These are phyloP conservation scores for Benitochromis conjunctus DNA, from an alignment of 2,113 vertebrate genomes.

Conservation along the genomic window DNA sequence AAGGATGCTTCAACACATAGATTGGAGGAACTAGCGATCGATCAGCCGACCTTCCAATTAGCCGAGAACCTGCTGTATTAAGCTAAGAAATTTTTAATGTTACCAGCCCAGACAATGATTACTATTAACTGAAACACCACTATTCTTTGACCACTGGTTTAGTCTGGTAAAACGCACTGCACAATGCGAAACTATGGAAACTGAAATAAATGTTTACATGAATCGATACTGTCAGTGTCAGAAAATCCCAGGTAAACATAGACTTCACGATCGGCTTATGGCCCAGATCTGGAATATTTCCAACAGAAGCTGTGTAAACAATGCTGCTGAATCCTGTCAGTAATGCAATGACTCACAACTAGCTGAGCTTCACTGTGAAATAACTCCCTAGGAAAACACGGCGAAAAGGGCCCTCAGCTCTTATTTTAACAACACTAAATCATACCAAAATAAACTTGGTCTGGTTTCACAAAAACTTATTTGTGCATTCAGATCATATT, in stretches of 20 bases:
- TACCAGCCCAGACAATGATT: background rate
- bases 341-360: slow-evolving; percentile 10
- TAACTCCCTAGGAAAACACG: background rate
- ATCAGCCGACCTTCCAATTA: background rate
- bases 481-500: slow-evolving; percentile 12
- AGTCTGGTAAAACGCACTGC: background rate
- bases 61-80: background rate
- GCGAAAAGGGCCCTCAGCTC: background rate
- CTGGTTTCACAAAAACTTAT: slow-evolving; percentile 22
- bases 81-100: background rate
- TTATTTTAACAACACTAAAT: background rate
- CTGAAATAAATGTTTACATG: background rate
- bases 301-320: background rate
- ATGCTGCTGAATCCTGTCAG: background rate
- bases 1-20: background rate
- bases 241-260: background rate
- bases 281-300: background rate
- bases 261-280: background rate
- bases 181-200: background rate
- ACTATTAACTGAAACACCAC: background rate
- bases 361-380: slow-evolving; percentile 19
- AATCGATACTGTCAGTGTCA: background rate
- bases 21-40: background rate
- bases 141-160: background rate
- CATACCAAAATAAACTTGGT: slow-evolving; percentile 11